A percentile compares a stretch with the other conserved stretches of the same genome.
Evolutionary conservation across 2,888 invertebrate species (phyloP).

Genomic region (Andrena flavipes): DNA sequence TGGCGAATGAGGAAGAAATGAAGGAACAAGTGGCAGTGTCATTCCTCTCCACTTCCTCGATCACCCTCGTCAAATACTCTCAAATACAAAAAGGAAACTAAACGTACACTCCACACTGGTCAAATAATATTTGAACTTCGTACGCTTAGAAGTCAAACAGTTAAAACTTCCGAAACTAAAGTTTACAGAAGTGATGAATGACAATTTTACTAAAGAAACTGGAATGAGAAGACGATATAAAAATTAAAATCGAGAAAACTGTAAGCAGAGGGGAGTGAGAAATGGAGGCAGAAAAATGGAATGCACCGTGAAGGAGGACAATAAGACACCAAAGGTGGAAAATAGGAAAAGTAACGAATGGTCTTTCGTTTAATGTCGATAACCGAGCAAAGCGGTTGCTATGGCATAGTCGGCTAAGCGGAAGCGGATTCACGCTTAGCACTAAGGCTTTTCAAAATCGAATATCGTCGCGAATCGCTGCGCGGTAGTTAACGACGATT

Average conservation of each 20-base stretch:
- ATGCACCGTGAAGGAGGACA: not conserved
- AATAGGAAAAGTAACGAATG: constrained; percentile 7
- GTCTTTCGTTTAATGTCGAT: constrained; percentile 33
- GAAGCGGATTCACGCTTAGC: constrained; percentile 63
- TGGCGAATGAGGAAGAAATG: not conserved
- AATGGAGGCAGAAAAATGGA: not conserved
- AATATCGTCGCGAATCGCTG: constrained; percentile 44
- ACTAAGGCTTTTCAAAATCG: constrained; percentile 44
- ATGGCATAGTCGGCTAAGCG: constrained; percentile 36
- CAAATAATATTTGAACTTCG: not conserved
- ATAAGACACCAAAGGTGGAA: not conserved
- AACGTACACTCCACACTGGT: not conserved
- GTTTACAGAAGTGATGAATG: not conserved
- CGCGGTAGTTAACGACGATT: constrained; percentile 33
- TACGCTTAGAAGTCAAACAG: not conserved
- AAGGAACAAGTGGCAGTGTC: not conserved
- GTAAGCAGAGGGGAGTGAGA: not conserved
- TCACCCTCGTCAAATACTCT: not conserved
- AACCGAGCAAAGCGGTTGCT: constrained; percentile 19
- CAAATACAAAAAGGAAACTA: not conserved
- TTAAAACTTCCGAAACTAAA: not conserved
- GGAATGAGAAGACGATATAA: not conserved
- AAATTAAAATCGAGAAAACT: not conserved
- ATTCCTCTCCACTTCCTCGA: not conserved
- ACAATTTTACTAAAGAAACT: not conserved